phyloP scores from a whole-genome alignment of 2,797 vertebrate species.

The Lates japonicus region DNA sequence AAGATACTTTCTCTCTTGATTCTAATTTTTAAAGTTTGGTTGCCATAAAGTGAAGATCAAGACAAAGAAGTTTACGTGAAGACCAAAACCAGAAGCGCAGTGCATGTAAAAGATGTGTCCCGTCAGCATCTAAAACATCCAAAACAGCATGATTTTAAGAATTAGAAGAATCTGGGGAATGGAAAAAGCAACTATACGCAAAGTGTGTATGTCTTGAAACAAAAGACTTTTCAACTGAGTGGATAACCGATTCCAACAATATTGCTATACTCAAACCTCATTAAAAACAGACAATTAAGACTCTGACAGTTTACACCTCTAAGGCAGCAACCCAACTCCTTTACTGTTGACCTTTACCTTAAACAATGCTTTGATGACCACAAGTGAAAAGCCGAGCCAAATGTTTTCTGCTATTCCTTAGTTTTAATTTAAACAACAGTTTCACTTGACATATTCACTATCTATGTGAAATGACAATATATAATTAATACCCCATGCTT shows the following conservation, averaged over 20 bases:
- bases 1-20: not conserved
- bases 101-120: not conserved
- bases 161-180: not conserved
- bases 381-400: slow-evolving; percentile 42
- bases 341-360: slow-evolving; percentile 10
- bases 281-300: slow-evolving; percentile 27
- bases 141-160: not conserved
- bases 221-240: slow-evolving; percentile 11
- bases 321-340: slow-evolving; percentile 15
- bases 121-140: not conserved
- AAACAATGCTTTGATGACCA: slow-evolving; percentile 24
- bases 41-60: not conserved
- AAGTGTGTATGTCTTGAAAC: not conserved
- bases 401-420: slow-evolving; percentile 29
- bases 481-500: slow-evolving; percentile 33
- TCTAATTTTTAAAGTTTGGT: not conserved
- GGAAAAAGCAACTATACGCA: not conserved
- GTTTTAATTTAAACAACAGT: slow-evolving; percentile 21
- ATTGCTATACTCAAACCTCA: slow-evolving; percentile 1
- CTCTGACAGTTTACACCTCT: slow-evolving; percentile 13
- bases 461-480: slow-evolving; percentile 28
- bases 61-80: not conserved
- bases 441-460: slow-evolving; percentile 34
- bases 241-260: slow-evolving; percentile 15
- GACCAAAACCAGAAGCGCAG: not conserved